These are phyloP conservation scores for Carassius carassius DNA, from an alignment of 2,113 vertebrate genomes.

Conservation along the genomic window DNA sequence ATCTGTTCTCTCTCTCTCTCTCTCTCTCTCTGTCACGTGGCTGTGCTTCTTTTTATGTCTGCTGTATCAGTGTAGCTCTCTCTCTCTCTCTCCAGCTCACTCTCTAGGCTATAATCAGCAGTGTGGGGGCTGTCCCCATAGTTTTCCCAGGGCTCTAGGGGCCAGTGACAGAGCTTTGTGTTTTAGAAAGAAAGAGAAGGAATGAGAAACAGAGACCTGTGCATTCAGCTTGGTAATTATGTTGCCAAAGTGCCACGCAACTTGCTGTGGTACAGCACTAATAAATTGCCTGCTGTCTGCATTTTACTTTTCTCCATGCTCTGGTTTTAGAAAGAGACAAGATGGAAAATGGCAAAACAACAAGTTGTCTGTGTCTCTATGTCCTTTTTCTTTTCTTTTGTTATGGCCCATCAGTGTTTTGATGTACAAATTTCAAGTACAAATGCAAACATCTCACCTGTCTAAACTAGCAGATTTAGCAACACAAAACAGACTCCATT, in stretches of 20 bases:
- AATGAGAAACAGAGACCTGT: constrained; percentile 28
- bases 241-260: constrained; percentile 53
- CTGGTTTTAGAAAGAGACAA: constrained; percentile 47
- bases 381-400: neutral
- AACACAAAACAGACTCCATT: neutral
- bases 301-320: constrained; percentile 39
- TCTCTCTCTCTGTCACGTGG: constrained; percentile 23
- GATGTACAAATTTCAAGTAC: neutral
- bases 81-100: neutral
- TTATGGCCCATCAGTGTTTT: neutral
- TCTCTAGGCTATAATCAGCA: constrained; percentile 45
- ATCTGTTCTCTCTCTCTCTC: constrained; percentile 28
- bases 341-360: constrained; percentile 45
- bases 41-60: constrained; percentile 22
- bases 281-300: constrained; percentile 55
- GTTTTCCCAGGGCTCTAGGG: constrained; percentile 31
- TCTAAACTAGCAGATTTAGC: neutral
- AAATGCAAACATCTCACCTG: neutral
- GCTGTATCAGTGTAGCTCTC: constrained; percentile 6
- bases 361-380: constrained; percentile 26
- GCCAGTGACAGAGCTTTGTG: constrained; percentile 48
- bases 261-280: constrained; percentile 39
- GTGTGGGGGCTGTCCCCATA: constrained; percentile 34
- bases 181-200: constrained; percentile 19
- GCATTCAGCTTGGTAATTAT: constrained; percentile 50